These are phyloP conservation scores for Orthonychiurus folsomi DNA, from an alignment of 2,888 invertebrate species.

Conservation along the genomic window DNA sequence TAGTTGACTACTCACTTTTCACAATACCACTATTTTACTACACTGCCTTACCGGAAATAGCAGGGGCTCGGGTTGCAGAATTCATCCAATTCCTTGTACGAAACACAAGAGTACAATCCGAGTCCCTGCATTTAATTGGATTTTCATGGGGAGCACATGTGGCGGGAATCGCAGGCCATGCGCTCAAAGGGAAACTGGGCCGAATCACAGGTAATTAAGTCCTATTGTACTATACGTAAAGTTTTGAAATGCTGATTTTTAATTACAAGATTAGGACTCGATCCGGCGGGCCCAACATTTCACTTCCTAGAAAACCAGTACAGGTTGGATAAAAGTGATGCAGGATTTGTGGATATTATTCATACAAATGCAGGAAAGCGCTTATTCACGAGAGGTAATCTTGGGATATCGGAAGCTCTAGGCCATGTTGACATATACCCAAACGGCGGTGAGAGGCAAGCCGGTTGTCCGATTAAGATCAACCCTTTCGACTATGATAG, in stretches of 20 bases:
- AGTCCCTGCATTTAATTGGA: constrained; percentile 35
- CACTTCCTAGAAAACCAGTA: constrained; percentile 30
- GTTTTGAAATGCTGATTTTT: constrained; percentile 3
- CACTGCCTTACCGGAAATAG: constrained; percentile 25
- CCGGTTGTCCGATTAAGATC: constrained; percentile 30
- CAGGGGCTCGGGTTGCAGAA: constrained; percentile 26
- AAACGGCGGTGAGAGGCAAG: constrained; percentile 27
- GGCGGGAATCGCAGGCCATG: constrained; percentile 32
- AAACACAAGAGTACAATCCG: constrained; percentile 13
- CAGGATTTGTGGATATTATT: constrained; percentile 24
- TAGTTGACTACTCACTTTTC: constrained; percentile 32
- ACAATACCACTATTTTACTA: constrained; percentile 26
- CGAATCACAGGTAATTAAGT: constrained; percentile 32
- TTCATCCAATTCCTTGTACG: constrained; percentile 16
- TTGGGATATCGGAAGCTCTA: constrained; percentile 16
- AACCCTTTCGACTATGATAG: constrained; percentile 30
- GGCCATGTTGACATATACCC: constrained; percentile 26
- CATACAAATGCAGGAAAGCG: constrained; percentile 23
- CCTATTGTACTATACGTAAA: not conserved
- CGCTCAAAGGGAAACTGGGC: constrained; percentile 29
- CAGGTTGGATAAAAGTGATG: constrained; percentile 29
- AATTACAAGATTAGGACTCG: constrained; percentile 12
- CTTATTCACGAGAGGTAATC: constrained; percentile 16
- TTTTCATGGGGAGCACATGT: constrained; percentile 31
- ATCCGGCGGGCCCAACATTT: constrained; percentile 36